phyloP scores from a whole-genome alignment of 2,113 vertebrate genomes.

The Rhynchomys soricoides region DNA sequence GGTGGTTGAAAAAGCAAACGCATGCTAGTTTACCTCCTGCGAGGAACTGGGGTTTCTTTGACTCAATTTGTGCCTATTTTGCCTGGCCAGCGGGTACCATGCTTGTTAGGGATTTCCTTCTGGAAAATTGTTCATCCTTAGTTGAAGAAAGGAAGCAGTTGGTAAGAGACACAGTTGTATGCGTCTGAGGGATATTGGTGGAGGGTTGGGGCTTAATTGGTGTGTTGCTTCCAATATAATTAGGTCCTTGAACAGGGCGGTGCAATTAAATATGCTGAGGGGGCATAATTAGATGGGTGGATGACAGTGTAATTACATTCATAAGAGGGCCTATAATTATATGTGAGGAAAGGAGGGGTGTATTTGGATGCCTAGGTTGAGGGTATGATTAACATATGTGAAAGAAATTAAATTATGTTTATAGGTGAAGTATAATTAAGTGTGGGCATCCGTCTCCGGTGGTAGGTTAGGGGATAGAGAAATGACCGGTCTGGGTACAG shows the following conservation, averaged over 20 bases:
- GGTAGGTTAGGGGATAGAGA: constrained; percentile 40
- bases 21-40: not conserved
- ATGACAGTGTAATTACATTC: constrained; percentile 75
- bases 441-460: constrained; percentile 48
- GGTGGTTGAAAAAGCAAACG: not conserved
- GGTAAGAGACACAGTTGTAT: constrained; percentile 25
- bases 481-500: not conserved
- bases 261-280: constrained; percentile 71
- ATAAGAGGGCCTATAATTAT: constrained; percentile 78
- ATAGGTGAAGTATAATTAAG: constrained; percentile 68
- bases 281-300: constrained; percentile 78
- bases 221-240: constrained; percentile 67
- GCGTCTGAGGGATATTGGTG: constrained; percentile 51
- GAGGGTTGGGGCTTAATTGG: constrained; percentile 53
- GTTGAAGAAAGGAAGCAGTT: constrained; percentile 40
- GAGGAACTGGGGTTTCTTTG: constrained; percentile 9
- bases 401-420: constrained; percentile 77
- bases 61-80: constrained; percentile 12
- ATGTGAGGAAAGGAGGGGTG: constrained; percentile 69
- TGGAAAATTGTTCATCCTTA: constrained; percentile 28
- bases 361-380: constrained; percentile 71
- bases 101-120: not conserved
- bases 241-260: constrained; percentile 72
- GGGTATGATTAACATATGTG: constrained; percentile 76
- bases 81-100: not conserved